Conservation (phyloP, 2,797 vertebrate species). For the Ispidina lecontei region DNA sequence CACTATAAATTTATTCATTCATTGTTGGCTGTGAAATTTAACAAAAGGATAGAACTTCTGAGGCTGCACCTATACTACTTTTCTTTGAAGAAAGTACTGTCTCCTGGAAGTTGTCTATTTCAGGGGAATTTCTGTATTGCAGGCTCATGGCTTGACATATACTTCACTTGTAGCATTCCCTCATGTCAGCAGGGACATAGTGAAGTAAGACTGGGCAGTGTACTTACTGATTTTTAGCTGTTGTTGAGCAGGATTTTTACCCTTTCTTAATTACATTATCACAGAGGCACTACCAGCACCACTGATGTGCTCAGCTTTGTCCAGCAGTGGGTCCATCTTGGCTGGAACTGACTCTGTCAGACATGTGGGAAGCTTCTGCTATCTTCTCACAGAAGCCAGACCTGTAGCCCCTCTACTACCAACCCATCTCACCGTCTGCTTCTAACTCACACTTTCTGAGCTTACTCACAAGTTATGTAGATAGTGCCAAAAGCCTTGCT, state of each 20-base stretch:
- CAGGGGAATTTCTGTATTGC: not conserved
- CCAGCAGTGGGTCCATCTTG: accelerated
- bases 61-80: not conserved
- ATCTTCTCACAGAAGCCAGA: not conserved
- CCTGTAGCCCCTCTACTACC: not conserved
- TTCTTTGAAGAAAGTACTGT: not conserved
- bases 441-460: too few relatives aligned
- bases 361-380: not conserved
- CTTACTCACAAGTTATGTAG: too few relatives aligned
- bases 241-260: not conserved
- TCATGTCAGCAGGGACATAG: not conserved
- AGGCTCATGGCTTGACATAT: not conserved
- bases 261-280: not conserved
- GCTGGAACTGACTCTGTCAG: accelerated
- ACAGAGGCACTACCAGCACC: not conserved
- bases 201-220: not conserved
- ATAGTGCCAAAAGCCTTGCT: too few relatives aligned
- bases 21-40: not conserved
- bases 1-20: not conserved
- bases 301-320: not conserved
- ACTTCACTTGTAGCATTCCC: not conserved
- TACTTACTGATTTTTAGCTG: not conserved
- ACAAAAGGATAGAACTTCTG: not conserved
- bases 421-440: too few relatives aligned
- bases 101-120: not conserved